Percentiles rank a stretch among this genome's conserved stretches.
Conservation (phyloP, 2,888 invertebrate species). For the Magallana nippona region DNA sequence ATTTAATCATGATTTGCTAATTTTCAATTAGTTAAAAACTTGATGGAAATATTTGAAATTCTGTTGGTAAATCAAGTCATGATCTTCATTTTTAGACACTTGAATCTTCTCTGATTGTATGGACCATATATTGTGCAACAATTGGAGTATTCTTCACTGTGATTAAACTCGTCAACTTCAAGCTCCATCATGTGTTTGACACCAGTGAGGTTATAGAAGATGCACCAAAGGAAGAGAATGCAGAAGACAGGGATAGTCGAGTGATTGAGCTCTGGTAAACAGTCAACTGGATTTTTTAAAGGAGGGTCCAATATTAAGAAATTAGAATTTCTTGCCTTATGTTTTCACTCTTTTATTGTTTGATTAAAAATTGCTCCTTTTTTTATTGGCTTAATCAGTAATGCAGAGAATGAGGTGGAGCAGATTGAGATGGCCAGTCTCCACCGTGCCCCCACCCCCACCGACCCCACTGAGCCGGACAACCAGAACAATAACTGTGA, state of each 20-base stretch:
- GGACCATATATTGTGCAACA: slow-evolving; percentile 91
- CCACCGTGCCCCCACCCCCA: background rate
- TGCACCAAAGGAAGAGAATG: slow-evolving; percentile 50
- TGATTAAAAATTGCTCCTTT: too few relatives aligned
- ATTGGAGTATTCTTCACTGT: slow-evolving; percentile 89
- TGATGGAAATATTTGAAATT: too few relatives aligned
- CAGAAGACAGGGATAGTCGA: slow-evolving; percentile 51
- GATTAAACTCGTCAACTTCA: slow-evolving; percentile 93
- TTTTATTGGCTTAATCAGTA: background rate
- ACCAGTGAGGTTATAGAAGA: slow-evolving; percentile 87
- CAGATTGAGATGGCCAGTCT: slow-evolving; percentile 38
- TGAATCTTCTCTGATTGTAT: slow-evolving; percentile 89
- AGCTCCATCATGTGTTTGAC: slow-evolving; percentile 95
- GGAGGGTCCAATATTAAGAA: too few relatives aligned
- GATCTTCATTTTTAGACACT: slow-evolving; percentile 86
- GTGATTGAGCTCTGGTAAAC: slow-evolving; percentile 52
- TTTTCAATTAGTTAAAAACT: too few relatives aligned
- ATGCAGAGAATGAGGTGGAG: slow-evolving; percentile 35
- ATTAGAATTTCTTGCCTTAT: too few relatives aligned
- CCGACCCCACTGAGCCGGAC: background rate
- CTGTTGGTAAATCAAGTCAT: background rate
- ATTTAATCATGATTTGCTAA: too few relatives aligned
- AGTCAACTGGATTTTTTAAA: background rate
- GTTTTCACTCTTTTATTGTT: too few relatives aligned
- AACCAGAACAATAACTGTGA: background rate